Base-by-base conservation (phyloP, 2,797 vertebrate genomes). In the Eleutherodactylus coqui region DNA sequence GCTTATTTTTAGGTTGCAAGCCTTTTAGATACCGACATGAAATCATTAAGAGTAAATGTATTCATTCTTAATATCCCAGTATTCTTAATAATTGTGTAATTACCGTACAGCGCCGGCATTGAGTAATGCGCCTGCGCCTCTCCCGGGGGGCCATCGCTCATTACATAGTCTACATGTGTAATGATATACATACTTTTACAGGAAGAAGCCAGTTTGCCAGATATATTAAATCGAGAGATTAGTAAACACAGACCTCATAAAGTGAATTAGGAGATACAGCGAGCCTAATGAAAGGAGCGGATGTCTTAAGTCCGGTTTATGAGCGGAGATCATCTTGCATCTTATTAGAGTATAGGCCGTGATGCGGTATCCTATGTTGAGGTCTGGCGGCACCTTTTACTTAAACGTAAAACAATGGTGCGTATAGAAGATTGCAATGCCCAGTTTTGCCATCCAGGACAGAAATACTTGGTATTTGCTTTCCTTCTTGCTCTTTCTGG, bases 91-190 rank as follows among this genome's bases (percentile, higher is more conserved):
- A 41, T 82, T 53, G 29, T 77, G 29, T 77, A 55, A 77, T 77
- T 19, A 38, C 47, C 34, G 32, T 53, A 55, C 75, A 77, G 38
- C 36, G 34, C 80, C 38, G 72, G 64, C 36, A 51, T 27, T 82
- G 64, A 82, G 47, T 55, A 82, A 69, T 81, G 72, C 41, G 21
- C 67, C 17, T 4, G 27, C 51, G 51, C 43, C 47, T 51, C 62
- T 69, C 79, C 62, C 43, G 10, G 36, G 80, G 55, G 80, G 49
- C 34, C 11, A 72, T 82, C 34, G 19, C 60, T 77, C 58, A 69
- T 77, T 77, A 76, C 73, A 29, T 75, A 53, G 75, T 43, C 73
- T 53, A 27, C 32, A 77, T n/a, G 38, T n/a, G 55, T 84, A 84
- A 78, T 47, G 29, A 51, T 77, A 64, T 67, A 53, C 73, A 67